phyloP scores from a whole-genome alignment of 2,888 invertebrate genomes.

The Heliothis peltigera region DNA sequence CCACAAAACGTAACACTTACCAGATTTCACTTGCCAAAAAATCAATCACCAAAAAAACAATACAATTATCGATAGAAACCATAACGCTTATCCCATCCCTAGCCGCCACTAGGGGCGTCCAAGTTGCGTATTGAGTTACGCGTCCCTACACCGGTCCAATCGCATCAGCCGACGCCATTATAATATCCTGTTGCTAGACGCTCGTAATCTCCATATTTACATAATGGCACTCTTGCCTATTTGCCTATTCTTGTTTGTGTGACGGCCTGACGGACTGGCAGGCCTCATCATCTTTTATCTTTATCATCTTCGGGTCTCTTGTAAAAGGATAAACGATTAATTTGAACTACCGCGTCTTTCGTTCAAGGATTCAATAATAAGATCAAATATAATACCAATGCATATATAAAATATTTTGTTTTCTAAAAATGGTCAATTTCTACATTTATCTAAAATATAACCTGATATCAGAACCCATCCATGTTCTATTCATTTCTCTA shows the following conservation, averaged over 20 bases:
- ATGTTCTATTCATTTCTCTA: no score
- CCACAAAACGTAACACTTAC: no score
- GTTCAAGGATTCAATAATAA: no score
- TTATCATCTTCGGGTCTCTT: no score
- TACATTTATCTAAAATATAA: no score
- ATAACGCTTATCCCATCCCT: constrained; percentile 57
- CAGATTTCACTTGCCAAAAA: background rate
- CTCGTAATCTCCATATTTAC: constrained; percentile 83
- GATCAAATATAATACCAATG: no score
- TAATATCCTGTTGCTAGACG: constrained; percentile 79
- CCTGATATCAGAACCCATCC: no score
- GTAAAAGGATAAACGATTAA: no score
- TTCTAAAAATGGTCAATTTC: no score
- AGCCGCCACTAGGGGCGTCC: constrained; percentile 76
- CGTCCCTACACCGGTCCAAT: constrained; percentile 80
- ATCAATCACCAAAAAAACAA: background rate
- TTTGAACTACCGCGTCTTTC: no score
- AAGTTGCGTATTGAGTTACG: constrained; percentile 88
- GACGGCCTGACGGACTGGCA: constrained; percentile 41
- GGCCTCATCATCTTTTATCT: no score
- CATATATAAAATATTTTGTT: no score
- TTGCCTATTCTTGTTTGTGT: constrained; percentile 62
- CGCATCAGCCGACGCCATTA: constrained; percentile 80
- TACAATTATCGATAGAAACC: constrained; percentile 13
- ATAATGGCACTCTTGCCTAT: constrained; percentile 75